phyloP scores from a whole-genome alignment of 2,888 invertebrate genomes.

The Eulithis prunata region DNA sequence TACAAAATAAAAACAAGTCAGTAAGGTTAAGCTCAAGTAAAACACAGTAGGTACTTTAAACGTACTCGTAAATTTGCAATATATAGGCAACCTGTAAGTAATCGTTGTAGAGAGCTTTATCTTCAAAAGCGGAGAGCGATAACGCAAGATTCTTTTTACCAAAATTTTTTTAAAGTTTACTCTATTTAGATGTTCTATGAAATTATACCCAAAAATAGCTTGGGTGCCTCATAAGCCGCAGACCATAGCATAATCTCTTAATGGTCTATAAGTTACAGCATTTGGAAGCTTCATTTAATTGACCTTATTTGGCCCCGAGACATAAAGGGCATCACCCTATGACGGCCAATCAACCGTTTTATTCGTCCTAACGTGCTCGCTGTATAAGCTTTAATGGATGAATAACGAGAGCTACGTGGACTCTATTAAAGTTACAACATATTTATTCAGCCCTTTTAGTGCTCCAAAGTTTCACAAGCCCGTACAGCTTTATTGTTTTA shows the following conservation, averaged over 20 bases:
- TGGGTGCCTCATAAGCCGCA: conserved; percentile 20
- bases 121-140: conserved; percentile 13
- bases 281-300: conserved; percentile 68
- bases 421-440: not conserved
- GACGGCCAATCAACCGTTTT: conserved; percentile 55
- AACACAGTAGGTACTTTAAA: conserved; percentile 12
- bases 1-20: not conserved
- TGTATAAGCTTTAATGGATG: conserved; percentile 35
- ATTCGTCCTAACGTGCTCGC: conserved; percentile 36
- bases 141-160: conserved; percentile 18
- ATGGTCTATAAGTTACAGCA: conserved; percentile 40
- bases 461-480: no score
- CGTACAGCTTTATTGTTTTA: not conserved
- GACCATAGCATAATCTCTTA: conserved; percentile 29
- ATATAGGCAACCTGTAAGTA: conserved; percentile 2
- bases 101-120: conserved; percentile 9
- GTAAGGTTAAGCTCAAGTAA: conserved; percentile 2
- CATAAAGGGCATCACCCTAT: conserved; percentile 66
- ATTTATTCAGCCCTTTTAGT: not conserved
- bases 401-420: conserved; percentile 7
- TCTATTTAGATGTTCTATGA: not conserved
- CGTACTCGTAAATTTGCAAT: not conserved
- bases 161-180: no score
- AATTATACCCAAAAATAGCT: conserved; percentile 5
- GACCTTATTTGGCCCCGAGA: conserved; percentile 65